These are phyloP conservation scores for Planococcus citri DNA, from an alignment of 1,140 invertebrate genomes.

Conservation along the genomic window DNA sequence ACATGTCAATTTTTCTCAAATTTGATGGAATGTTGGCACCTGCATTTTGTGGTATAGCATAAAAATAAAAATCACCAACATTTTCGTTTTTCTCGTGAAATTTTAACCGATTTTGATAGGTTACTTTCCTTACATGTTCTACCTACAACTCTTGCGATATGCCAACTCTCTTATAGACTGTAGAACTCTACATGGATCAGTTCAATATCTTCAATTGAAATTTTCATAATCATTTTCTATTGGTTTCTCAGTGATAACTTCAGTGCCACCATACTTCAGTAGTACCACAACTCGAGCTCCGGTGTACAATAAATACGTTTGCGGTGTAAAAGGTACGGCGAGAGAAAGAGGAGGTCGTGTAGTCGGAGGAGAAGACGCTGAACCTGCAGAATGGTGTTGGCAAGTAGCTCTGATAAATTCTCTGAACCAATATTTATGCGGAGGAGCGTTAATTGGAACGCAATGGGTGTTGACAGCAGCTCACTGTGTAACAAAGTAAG, in stretches of 20 bases:
- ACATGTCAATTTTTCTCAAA: too few species aligned
- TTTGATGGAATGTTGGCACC: too few species aligned
- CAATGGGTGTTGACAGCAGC: conserved; percentile 92
- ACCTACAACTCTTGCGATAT: too few species aligned
- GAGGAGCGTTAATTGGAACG: conserved; percentile 83
- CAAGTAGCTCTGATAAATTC: conserved; percentile 88
- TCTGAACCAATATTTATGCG: conserved; percentile 88
- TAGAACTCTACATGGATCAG: too few species aligned
- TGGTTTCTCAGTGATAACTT: not conserved
- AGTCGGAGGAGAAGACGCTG: conserved; percentile 79
- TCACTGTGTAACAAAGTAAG: conserved; percentile 89
- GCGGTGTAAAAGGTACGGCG: conserved; percentile 64
- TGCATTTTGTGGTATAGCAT: too few species aligned
- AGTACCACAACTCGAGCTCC: conserved; percentile 44
- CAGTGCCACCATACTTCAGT: not conserved
- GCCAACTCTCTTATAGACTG: too few species aligned
- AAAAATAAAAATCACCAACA: too few species aligned
- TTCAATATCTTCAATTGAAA: not conserved
- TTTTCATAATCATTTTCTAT: not conserved
- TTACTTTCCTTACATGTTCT: too few species aligned
- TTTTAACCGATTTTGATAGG: too few species aligned
- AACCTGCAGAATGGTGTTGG: conserved; percentile 89
- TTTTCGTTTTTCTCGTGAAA: too few species aligned
- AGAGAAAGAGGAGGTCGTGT: conserved; percentile 48
- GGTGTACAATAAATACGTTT: conserved; percentile 79